Evolutionary conservation across 2,113 vertebrate species (phyloP), one percentile per base, ranked within the genome.

Genomic region (Pseudorasbora parva): DNA sequence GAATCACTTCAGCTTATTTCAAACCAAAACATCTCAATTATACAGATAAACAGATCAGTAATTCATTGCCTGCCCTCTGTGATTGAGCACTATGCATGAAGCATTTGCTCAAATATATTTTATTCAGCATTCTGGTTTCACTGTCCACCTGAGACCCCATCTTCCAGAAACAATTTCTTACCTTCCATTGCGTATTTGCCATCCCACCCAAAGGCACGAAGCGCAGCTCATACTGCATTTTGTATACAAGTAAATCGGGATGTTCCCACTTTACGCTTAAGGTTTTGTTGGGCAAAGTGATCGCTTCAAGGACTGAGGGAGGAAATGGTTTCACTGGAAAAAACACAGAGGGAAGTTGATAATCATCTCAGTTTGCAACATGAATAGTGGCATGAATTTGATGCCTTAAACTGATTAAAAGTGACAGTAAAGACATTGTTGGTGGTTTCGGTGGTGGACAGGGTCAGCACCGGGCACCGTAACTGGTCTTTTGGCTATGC

Each of bases 311-410:
- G 0, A 45, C 88, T 9, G 90, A 92, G 14, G 97, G 96, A 81
- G 95, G 82, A 57, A 94, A 89, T 0, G 95, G 97, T 88, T 96
- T 98, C 73, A 98, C 98, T 99, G 87, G 84, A 85, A 71, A 57
- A 62, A 3, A 51, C 86, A 86, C 89, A 79, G n/a, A 30, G 56
- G 57, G n/a, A 45, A 72, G 45, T n/a, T 43, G 3, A 23, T 71
- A 45, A n/a, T 71, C 12, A 64, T 15, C n/a, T 59, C 56, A 59
- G 8, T 23, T 59, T 59, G n/a, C n/a, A 59, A 59, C 3, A n/a
- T 23, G 8, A 59, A 59, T 11, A 59, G 56, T 23, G n/a, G 56
- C n/a, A 59, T 23, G 56, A 15, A 49, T 15, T 15, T 1, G 47
- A 49, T 49, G 47, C 47, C 47, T 49, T 49, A 15, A 49, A 49